A percentile compares a stretch with the other conserved stretches of the same genome.
These are phyloP conservation scores for Willowsia nigromaculata DNA, from an alignment of 2,888 invertebrate species.

Conservation along the genomic window DNA sequence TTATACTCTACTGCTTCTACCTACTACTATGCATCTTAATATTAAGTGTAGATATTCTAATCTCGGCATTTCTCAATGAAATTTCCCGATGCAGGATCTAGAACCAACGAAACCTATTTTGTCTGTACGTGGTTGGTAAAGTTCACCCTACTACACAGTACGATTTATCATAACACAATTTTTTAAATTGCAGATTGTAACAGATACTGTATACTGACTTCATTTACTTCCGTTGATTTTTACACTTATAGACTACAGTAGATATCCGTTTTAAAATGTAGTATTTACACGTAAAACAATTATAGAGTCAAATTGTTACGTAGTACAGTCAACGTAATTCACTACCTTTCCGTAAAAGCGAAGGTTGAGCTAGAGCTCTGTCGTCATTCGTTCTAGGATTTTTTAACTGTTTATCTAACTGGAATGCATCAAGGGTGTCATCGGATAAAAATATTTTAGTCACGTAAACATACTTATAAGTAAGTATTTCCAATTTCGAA, in stretches of 20 bases:
- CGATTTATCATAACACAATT: neutral
- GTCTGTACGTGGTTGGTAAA: neutral
- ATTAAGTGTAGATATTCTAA: neutral
- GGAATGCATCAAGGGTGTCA: neutral
- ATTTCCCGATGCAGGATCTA: constrained; percentile 56
- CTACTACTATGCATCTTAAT: neutral
- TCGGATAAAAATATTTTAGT: neutral
- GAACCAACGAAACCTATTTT: constrained; percentile 57
- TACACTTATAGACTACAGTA: too few relatives aligned
- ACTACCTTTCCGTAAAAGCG: neutral
- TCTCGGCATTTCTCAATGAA: neutral
- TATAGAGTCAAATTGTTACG: too few relatives aligned
- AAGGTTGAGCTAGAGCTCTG: neutral
- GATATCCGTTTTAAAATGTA: too few relatives aligned
- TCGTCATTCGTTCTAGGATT: neutral
- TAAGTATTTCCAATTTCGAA: constrained; percentile 4
- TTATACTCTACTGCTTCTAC: neutral
- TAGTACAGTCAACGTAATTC: neutral
- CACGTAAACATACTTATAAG: neutral
- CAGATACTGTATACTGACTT: neutral
- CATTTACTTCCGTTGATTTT: neutral
- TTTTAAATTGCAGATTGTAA: neutral
- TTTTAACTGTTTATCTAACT: neutral
- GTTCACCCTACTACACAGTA: neutral
- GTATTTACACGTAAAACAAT: too few relatives aligned